Percentiles rank a stretch among this genome's conserved stretches.
These are phyloP conservation scores for Hemistola chrysoprasaria DNA, from an alignment of 2,888 invertebrate genomes.

Conservation along the genomic window DNA sequence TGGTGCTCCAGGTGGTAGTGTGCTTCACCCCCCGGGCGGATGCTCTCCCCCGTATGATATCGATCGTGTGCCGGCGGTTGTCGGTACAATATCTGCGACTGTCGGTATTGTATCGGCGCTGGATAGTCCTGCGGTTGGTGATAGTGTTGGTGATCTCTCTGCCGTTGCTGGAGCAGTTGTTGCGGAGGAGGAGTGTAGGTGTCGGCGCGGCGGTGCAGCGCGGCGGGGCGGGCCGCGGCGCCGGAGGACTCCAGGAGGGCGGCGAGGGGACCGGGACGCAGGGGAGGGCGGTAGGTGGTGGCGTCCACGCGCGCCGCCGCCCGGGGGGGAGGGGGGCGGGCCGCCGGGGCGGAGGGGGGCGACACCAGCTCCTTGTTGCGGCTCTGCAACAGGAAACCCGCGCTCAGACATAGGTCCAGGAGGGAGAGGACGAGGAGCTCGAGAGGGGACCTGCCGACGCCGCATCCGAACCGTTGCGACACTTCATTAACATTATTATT, in stretches of 20 bases:
- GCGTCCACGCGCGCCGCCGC: conserved; percentile 46
- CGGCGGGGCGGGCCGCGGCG: conserved; percentile 45
- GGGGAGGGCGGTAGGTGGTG: conserved; percentile 69
- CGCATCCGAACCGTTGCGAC: too few relatives aligned
- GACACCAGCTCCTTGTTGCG: conserved; percentile 70
- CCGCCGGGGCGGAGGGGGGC: conserved; percentile 25
- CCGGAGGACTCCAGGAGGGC: conserved; percentile 43
- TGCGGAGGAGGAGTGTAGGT: conserved; percentile 42
- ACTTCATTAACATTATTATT: too few relatives aligned
- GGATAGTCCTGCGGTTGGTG: conserved; percentile 8
- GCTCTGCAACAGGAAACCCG: conserved; percentile 78
- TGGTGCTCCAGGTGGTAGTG: conserved; percentile 13
- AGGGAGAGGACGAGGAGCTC: conserved; percentile 12
- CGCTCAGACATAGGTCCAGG: conserved; percentile 44
- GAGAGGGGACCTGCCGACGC: too few relatives aligned
- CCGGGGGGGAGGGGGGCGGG: conserved; percentile 27
- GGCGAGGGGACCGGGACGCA: conserved; percentile 49
- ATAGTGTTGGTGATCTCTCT: conserved; percentile 16
- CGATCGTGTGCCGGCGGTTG: too few relatives aligned
- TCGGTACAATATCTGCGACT: too few relatives aligned
- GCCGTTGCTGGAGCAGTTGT: conserved; percentile 39
- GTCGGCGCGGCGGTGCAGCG: conserved; percentile 65
- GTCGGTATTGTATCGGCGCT: conserved; percentile 2
- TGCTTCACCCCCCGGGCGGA: conserved; percentile 26
- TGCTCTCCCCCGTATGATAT: too few relatives aligned